Base-by-base conservation (phyloP, 2,888 invertebrate genomes). In the Dryobotodes eremita region DNA sequence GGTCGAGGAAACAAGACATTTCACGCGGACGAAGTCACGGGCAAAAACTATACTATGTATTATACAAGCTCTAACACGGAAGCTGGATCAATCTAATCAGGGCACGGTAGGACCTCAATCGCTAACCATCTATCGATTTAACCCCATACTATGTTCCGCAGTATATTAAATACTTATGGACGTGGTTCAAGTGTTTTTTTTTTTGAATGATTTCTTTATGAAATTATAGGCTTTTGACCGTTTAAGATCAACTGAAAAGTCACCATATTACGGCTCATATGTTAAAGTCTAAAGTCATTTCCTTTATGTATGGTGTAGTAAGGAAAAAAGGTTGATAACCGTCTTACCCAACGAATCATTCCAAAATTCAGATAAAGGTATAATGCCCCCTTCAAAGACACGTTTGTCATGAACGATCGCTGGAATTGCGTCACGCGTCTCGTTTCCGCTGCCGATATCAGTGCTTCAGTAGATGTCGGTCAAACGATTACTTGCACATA, bases 381-480 rank as follows among this genome's bases (percentile, higher is more conserved):
- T 80, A 50, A 75, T 68, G 77, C 31, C 78, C 59, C 26, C 70
- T 61, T 83, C 71, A 81, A 71, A 71, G 66, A 57, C 46, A 46
- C 50, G 36, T 59, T 61, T 68, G 53, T 84, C 81, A 61, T 71
- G 23, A 61, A 84, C 20, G 71, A 84, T 79, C 59, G 42, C 36
- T 61, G 48, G 26, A 65, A 83, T 78, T 53, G 36, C 69, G 79
- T 65, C 84, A 79, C 71, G 65, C 50, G 23, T 68, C 48, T 79
- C n/a, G 71, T 79, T 81, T 79, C 50, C 71, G 71, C n/a, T 66
- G 48, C 15, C 26, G 59, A 71, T 79, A 70, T 59, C 65, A 80
- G 48, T 66, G 61, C 31, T 68, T 55, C 4, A 68, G 77, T 53
- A 79, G 53, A 65, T 55, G 20, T 66, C 42, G 17, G 36, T 59